Base-by-base conservation (phyloP, 2,888 invertebrate genomes). In the Drosophila austrosaltans region DNA sequence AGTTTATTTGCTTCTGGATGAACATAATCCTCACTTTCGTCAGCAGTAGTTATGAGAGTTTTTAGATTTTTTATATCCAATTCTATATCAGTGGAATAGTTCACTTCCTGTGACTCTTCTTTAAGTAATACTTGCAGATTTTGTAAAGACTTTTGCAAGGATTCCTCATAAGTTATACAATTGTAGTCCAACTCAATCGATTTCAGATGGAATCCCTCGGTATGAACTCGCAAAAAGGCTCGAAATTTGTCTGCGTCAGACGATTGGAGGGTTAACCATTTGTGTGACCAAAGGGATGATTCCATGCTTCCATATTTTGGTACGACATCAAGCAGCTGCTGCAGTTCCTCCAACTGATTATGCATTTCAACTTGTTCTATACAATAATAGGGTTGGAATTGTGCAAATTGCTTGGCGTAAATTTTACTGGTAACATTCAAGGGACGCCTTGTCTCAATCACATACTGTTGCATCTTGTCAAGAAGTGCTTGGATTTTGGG, bases 361-460 rank as follows among this genome's bases (percentile, higher is more conserved):
- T 85, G 79, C 1, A 87, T 44, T 22, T 67, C 62, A 4, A 91
- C 79, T 90, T 91, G 91, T 20, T 90, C 74, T 12, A 81, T 76
- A 22, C 77, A 77, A 65, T 89, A 91, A 58, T 81, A 89, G 0
- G 91, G 91, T 44, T 91, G 90, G 39, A 91, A 91, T 20, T 91
- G 88, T 5, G 89, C 86, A 22, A 91, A 81, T n/a, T 91, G 87
- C 40, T 91, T 90, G 7, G 81, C 79, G 63, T 91, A 91, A 0
- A 86, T 65, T 68, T 91, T 91, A 61, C 91, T 81, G 2, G 82
- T 73, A 2, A 89, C 66, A 75, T 91, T 91, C 32, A 91, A 68
- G 0, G 91, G 90, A 16, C 86, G 89, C 67, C 86, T 90, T 2
- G 82, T 79, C 40, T 82, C 82, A 12, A 75, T 48, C 7, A 87